Evolutionary conservation across 1,140 invertebrate genomes (phyloP).

Genomic region (Anagrus nilaparvatae): DNA sequence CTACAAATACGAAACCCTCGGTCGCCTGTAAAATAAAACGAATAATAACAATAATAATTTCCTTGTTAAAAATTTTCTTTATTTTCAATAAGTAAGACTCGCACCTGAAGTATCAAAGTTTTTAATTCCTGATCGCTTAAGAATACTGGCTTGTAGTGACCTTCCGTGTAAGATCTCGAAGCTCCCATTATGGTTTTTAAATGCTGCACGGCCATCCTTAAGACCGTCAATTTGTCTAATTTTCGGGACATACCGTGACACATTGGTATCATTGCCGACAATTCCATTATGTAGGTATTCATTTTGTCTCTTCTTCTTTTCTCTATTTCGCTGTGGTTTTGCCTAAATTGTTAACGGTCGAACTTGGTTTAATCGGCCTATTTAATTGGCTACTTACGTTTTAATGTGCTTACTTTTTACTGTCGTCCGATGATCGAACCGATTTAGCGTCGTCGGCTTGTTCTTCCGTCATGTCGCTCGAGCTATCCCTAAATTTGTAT

Average conservation of each 20-base stretch:
- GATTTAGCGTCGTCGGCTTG: conserved; percentile 51
- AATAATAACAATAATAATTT: too few species aligned
- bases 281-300: conserved; percentile 89
- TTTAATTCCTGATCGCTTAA: conserved; percentile 84
- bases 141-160: conserved; percentile 76
- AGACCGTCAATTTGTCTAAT: conserved; percentile 85
- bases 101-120: conserved; percentile 63
- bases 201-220: conserved; percentile 90
- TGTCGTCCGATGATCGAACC: conserved; percentile 50
- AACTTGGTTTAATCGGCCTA: neutral
- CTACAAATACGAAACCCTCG: conserved; percentile 87
- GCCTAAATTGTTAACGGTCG: conserved; percentile 41
- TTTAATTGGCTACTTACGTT: conserved; percentile 8
- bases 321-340: conserved; percentile 95
- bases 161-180: conserved; percentile 69
- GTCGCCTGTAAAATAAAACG: conserved; percentile 52
- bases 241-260: conserved; percentile 87
- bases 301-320: conserved; percentile 90
- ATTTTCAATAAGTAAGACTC: conserved; percentile 10
- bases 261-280: conserved; percentile 87
- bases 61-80: too few species aligned
- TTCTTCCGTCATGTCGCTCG: conserved; percentile 46
- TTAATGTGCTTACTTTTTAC: conserved; percentile 51
- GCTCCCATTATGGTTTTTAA: conserved; percentile 71
- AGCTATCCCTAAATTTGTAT: conserved; percentile 46